Percentiles rank a stretch among this genome's conserved stretches.
These are phyloP conservation scores for Scaptomyza cyrtandrae DNA, from an alignment of 2,888 invertebrate genomes.

Conservation along the genomic window DNA sequence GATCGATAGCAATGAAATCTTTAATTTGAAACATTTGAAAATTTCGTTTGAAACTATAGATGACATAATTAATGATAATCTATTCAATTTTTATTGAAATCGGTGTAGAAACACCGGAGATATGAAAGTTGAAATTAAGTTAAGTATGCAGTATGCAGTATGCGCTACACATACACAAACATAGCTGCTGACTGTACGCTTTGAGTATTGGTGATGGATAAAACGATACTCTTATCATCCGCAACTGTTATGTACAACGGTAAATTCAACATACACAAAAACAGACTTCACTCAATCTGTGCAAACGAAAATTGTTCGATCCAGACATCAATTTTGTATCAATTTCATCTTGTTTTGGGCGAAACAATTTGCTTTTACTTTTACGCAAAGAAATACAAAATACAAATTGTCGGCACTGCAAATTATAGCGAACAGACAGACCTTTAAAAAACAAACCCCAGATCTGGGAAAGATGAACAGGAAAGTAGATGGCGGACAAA, in stretches of 20 bases:
- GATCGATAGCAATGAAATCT: too few relatives aligned
- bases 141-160: too few relatives aligned
- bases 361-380: constrained; percentile 75
- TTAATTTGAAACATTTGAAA: too few relatives aligned
- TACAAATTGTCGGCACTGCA: constrained; percentile 49
- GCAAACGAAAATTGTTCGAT: constrained; percentile 20
- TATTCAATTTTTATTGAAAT: too few relatives aligned
- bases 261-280: neutral
- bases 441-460: constrained; percentile 1
- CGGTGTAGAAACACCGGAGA: too few relatives aligned
- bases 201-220: too few relatives aligned
- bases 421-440: constrained; percentile 60
- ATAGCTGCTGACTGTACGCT: too few relatives aligned
- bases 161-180: too few relatives aligned
- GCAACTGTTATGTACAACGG: constrained; percentile 30
- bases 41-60: too few relatives aligned
- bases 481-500: constrained; percentile 11
- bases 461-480: constrained; percentile 14
- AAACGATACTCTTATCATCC: constrained; percentile 4
- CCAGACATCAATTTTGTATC: constrained; percentile 71
- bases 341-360: constrained; percentile 61
- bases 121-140: too few relatives aligned
- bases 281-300: constrained; percentile 1
- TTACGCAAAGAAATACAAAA: constrained; percentile 54
- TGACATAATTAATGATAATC: too few relatives aligned